Evolutionary conservation across 2,113 vertebrate genomes (phyloP).

Genomic region (Ctenodactylus gundi): DNA sequence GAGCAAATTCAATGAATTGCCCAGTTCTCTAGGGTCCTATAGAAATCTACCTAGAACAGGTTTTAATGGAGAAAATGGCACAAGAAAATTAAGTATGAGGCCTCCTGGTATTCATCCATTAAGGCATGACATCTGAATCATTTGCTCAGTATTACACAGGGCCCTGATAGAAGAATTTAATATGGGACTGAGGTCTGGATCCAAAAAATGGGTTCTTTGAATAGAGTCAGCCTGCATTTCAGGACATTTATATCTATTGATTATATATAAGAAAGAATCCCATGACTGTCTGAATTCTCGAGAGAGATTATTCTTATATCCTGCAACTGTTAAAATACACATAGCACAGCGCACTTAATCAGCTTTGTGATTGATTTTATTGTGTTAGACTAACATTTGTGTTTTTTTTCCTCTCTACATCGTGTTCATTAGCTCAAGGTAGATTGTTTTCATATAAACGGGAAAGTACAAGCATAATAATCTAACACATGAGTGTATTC

Average conservation of each 20-base stretch:
- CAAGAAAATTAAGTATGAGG: conserved; percentile 22
- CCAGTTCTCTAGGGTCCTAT: conserved; percentile 12
- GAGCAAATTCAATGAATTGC: conserved; percentile 53
- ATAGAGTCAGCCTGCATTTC: not conserved
- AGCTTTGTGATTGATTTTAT: not conserved
- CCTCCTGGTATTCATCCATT: conserved; percentile 12
- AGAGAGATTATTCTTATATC: not conserved
- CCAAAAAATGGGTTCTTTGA: not conserved
- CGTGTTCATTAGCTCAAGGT: not conserved
- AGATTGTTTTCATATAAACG: not conserved
- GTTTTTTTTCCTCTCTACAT: not conserved
- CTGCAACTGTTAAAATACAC: not conserved
- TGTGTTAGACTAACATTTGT: not conserved
- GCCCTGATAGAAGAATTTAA: not conserved
- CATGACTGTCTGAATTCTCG: not conserved
- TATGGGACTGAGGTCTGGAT: not conserved
- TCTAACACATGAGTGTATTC: not conserved
- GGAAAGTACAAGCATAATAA: not conserved
- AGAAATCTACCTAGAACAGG: conserved; percentile 9
- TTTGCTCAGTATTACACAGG: not conserved
- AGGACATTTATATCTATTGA: not conserved
- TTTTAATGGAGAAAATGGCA: conserved; percentile 53
- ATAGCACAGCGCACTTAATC: not conserved
- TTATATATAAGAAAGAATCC: not conserved
- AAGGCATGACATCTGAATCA: conserved; percentile 22